A percentile compares a stretch with the other conserved stretches of the same genome.
Evolutionary conservation across 2,888 invertebrate genomes (phyloP).

Genomic region (Agriopis leucophaearia): DNA sequence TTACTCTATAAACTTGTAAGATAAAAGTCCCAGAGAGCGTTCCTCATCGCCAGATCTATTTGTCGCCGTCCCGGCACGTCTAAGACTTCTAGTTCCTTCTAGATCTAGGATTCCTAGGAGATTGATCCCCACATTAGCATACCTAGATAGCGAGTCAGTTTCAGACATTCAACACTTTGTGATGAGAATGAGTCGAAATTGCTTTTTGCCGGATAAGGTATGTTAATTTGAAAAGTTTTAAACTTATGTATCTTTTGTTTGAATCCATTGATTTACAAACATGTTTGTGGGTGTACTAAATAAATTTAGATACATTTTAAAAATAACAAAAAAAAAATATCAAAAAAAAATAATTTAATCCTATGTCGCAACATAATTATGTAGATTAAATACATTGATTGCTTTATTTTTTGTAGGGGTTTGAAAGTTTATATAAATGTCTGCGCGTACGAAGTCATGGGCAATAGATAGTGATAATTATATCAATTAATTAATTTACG

Average conservation of each 20-base stretch:
- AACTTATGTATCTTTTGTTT: not conserved
- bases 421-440: too few species aligned
- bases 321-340: too few species aligned
- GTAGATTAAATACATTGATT: too few species aligned
- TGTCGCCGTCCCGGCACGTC: conserved; percentile 49
- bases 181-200: conserved; percentile 3
- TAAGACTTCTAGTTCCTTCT: conserved; percentile 33
- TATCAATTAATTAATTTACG: too few species aligned
- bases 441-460: too few species aligned
- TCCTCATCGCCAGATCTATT: conserved; percentile 55
- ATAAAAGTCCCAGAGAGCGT: conserved; percentile 40
- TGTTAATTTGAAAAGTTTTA: conserved; percentile 1
- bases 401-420: too few species aligned
- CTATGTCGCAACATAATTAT: too few species aligned
- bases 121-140: conserved; percentile 73
- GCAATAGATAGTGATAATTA: too few species aligned
- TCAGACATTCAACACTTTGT: conserved; percentile 31
- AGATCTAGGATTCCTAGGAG: conserved; percentile 52
- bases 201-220: conserved; percentile 20
- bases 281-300: too few species aligned
- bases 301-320: too few species aligned
- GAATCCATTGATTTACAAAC: not conserved
- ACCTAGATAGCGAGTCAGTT: conserved; percentile 52
- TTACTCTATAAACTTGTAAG: conserved; percentile 15
- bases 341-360: too few species aligned